A percentile compares a stretch with the other conserved stretches of the same genome.
Evolutionary conservation across 2,888 invertebrate genomes (phyloP).

Genomic region (Lydus trimaculatus): DNA sequence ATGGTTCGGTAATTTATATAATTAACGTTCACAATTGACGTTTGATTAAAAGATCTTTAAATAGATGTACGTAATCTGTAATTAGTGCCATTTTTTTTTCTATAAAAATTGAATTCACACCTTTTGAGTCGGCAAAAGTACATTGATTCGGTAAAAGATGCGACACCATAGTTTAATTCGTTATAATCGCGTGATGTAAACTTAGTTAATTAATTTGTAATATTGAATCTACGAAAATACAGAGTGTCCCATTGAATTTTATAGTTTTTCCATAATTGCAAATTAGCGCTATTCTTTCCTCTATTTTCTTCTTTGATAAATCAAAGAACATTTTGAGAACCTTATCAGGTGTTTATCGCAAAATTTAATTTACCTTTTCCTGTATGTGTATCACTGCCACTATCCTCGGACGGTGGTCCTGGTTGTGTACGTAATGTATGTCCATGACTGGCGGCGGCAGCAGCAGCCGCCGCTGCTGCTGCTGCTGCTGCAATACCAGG

Average conservation of each 20-base stretch:
- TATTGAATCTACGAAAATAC: too few species aligned
- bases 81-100: not conserved
- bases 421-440: constrained; percentile 56
- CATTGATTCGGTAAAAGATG: too few species aligned
- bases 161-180: too few species aligned
- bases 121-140: too few species aligned
- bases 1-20: not conserved
- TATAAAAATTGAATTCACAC: too few species aligned
- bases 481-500: constrained; percentile 45
- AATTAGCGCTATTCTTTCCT: too few species aligned
- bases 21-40: not conserved
- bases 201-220: too few species aligned
- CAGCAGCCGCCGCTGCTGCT: not conserved
- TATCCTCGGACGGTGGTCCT: constrained; percentile 60
- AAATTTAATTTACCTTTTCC: constrained; percentile 62
- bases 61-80: not conserved
- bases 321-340: too few species aligned
- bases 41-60: not conserved
- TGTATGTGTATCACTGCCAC: constrained; percentile 60
- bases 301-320: too few species aligned
- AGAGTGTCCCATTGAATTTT: not conserved
- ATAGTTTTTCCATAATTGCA: not conserved
- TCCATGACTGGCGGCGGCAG: constrained; percentile 25
- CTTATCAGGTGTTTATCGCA: too few species aligned
- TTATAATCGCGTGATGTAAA: too few species aligned